A percentile compares a stretch with the other conserved stretches of the same genome.
Evolutionary conservation across 2,113 vertebrate species (phyloP).

Genomic region (Formicarius rufipectus): DNA sequence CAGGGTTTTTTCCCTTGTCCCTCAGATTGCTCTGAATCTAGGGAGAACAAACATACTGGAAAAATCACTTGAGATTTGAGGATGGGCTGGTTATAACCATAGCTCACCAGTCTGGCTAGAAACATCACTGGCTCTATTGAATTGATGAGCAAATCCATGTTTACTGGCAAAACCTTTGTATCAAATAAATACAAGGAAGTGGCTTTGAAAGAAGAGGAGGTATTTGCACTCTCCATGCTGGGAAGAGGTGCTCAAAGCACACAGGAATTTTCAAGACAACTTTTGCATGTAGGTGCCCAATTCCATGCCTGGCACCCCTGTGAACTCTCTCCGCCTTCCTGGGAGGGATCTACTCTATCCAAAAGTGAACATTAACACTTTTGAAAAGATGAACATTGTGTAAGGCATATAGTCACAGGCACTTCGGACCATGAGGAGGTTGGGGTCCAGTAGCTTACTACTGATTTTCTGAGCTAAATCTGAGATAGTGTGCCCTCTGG

Average conservation of each 20-base stretch:
- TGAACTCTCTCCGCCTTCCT: not conserved
- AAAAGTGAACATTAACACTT: not conserved
- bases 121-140: not conserved
- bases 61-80: not conserved
- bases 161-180: not conserved
- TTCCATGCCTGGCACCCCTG: accelerated
- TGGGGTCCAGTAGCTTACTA: not conserved
- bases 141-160: not conserved
- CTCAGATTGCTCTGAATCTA: too few relatives aligned
- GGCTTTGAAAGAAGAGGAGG: not conserved
- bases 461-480: not conserved
- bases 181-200: not conserved
- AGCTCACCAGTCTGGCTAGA: not conserved
- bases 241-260: not conserved
- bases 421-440: not conserved
- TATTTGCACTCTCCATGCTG: not conserved
- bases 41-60: not conserved
- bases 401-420: not conserved
- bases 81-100: not conserved
- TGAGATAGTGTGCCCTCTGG: not conserved
- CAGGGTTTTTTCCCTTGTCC: not conserved
- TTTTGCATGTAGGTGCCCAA: not conserved
- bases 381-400: not conserved
- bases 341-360: not conserved
- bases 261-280: not conserved